Percentiles rank a stretch among this genome's conserved stretches.
These are phyloP conservation scores for Ochotona princeps DNA, from an alignment of 2,113 vertebrate species.

Conservation along the genomic window DNA sequence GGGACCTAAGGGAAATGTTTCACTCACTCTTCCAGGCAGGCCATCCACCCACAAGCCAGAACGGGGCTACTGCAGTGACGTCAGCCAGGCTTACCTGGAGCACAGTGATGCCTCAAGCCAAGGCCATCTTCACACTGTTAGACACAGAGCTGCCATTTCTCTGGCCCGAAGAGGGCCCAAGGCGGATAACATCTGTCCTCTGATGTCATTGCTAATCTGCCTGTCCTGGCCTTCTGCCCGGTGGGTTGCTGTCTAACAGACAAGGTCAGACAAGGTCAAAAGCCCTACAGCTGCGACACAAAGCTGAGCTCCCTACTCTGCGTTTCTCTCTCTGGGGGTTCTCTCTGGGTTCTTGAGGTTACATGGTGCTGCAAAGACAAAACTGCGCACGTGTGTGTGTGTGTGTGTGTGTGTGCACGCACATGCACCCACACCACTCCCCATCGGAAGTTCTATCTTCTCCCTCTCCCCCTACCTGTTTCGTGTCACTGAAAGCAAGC, in stretches of 20 bases:
- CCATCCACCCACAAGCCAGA: not conserved
- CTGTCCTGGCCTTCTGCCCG: not conserved
- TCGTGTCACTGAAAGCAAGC: not conserved
- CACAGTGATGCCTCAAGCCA: not conserved
- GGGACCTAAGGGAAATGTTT: too few species aligned
- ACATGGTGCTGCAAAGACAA: not conserved
- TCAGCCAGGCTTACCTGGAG: not conserved
- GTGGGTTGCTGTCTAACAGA: not conserved
- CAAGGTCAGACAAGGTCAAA: conserved; percentile 47
- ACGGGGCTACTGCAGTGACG: fast-evolving
- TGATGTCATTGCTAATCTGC: not conserved
- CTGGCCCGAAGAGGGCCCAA: not conserved
- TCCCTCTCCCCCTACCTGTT: fast-evolving
- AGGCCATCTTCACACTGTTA: fast-evolving
- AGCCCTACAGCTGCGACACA: not conserved
- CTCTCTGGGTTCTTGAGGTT: not conserved
- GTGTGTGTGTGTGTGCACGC: not conserved
- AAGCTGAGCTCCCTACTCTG: not conserved
- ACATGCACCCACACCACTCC: not conserved
- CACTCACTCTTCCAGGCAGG: not conserved
- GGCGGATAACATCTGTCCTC: not conserved
- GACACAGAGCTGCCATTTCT: not conserved
- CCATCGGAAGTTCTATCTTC: fast-evolving
- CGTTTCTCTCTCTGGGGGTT: not conserved
- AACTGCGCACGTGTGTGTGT: not conserved